These are phyloP conservation scores for Manacus vitellinus DNA, from an alignment of 2,113 vertebrate genomes.

Conservation along the genomic window DNA sequence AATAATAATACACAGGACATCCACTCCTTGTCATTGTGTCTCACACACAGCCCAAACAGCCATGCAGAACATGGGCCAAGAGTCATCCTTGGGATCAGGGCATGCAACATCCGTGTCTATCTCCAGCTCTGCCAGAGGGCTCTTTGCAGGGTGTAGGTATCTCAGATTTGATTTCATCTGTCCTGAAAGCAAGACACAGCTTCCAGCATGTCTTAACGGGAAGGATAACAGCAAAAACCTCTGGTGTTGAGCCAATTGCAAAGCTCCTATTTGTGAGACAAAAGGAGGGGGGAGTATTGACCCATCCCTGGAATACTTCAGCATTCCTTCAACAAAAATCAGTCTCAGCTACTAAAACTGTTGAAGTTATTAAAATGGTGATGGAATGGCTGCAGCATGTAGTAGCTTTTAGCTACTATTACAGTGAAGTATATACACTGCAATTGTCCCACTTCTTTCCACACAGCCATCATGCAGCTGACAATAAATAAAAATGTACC, in stretches of 20 bases:
- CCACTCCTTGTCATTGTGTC: fast-evolving
- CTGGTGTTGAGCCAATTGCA: neutral
- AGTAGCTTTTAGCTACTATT: neutral
- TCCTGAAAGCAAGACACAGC: neutral
- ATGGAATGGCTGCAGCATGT: neutral
- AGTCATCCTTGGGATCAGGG: neutral
- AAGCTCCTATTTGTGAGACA: neutral
- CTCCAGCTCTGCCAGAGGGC: neutral
- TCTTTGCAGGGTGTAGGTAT: neutral
- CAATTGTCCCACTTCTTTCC: neutral
- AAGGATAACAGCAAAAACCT: neutral
- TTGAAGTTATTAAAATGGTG: neutral
- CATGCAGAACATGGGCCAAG: fast-evolving
- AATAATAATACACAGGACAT: neutral
- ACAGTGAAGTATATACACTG: neutral
- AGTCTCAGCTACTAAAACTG: neutral
- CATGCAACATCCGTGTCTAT: neutral
- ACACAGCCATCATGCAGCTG: neutral
- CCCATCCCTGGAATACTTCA: neutral
- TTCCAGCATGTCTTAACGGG: neutral
- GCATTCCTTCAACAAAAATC: neutral
- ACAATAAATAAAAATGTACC: constrained; percentile 2
- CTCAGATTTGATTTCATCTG: neutral
- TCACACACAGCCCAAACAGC: neutral
- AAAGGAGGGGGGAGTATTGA: neutral